Evolutionary conservation across 2,888 invertebrate species (phyloP).

Genomic region (Ceraclea dissimilis): DNA sequence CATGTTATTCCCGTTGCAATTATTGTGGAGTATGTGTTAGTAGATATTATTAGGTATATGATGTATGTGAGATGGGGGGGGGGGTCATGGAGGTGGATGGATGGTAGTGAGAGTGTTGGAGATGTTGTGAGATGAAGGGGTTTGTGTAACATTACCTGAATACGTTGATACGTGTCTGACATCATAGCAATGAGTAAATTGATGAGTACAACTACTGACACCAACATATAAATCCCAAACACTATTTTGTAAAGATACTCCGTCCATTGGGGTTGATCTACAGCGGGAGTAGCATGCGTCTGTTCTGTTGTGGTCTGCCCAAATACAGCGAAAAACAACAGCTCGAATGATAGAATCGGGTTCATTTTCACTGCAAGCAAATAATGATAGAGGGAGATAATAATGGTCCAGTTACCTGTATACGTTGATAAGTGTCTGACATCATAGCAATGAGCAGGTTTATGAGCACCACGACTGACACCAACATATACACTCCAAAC

Average conservation of each 20-base stretch:
- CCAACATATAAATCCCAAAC: constrained; percentile 95
- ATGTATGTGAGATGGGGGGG: background rate
- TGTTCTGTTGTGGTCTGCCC: constrained; percentile 83
- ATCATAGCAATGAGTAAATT: constrained; percentile 99
- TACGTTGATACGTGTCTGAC: constrained; percentile 99
- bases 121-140: background rate
- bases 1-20: no score
- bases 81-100: background rate
- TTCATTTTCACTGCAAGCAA: constrained; percentile 82
- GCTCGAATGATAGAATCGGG: constrained; percentile 89
- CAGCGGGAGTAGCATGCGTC: constrained; percentile 61
- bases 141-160: constrained; percentile 67
- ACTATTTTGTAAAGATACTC: constrained; percentile 80
- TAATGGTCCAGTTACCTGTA: constrained; percentile 70
- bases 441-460: constrained; percentile 99
- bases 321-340: constrained; percentile 98
- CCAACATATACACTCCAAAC: constrained; percentile 96
- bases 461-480: constrained; percentile 95
- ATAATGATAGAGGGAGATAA: constrained; percentile 30
- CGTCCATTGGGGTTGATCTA: constrained; percentile 73
- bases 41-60: no score
- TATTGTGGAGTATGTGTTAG: no score
- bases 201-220: constrained; percentile 97
- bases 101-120: background rate
- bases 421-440: constrained; percentile 99